These are phyloP conservation scores for Drosophila melanica DNA, from an alignment of 1,140 invertebrate genomes.

Conservation along the genomic window DNA sequence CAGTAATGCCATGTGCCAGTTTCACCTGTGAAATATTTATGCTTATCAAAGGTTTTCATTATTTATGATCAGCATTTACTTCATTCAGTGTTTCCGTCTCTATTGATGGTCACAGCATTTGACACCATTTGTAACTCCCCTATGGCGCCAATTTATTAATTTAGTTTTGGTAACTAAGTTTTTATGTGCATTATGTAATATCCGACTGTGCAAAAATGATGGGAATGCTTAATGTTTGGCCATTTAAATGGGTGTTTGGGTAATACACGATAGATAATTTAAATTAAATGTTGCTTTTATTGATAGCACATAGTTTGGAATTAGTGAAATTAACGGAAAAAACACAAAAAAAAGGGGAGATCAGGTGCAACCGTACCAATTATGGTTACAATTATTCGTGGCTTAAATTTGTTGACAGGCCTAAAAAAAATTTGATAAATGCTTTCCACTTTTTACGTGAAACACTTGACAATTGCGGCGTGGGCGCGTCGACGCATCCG, in stretches of 20 bases:
- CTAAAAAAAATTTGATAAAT: conserved; percentile 22
- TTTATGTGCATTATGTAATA: conserved; percentile 59
- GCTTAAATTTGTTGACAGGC: conserved; percentile 14
- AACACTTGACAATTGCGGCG: conserved; percentile 47
- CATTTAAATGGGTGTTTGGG: conserved; percentile 23
- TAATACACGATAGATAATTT: conserved; percentile 52
- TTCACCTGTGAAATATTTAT: conserved; percentile 8
- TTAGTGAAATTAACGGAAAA: conserved; percentile 4
- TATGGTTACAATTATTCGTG: conserved; percentile 16
- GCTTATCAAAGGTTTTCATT: conserved; percentile 10
- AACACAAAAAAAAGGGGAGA: conserved; percentile 8
- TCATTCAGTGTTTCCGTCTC: conserved; percentile 34
- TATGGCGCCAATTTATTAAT: conserved; percentile 46
- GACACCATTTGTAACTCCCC: conserved; percentile 62
- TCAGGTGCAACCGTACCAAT: conserved; percentile 6
- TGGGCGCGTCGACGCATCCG: conserved; percentile 36
- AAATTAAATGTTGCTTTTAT: conserved; percentile 44
- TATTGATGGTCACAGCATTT: conserved; percentile 56
- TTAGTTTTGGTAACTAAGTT: conserved; percentile 55
- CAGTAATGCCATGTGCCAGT: background rate
- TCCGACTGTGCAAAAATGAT: conserved; percentile 48
- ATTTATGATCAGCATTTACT: conserved; percentile 14
- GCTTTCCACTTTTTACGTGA: conserved; percentile 62
- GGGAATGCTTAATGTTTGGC: conserved; percentile 13
- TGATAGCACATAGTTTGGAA: conserved; percentile 20